Evolutionary conservation across 1,140 invertebrate genomes (phyloP), one percentile per base, ranked within the genome.

Genomic region (Philotrypesis tridentata): DNA sequence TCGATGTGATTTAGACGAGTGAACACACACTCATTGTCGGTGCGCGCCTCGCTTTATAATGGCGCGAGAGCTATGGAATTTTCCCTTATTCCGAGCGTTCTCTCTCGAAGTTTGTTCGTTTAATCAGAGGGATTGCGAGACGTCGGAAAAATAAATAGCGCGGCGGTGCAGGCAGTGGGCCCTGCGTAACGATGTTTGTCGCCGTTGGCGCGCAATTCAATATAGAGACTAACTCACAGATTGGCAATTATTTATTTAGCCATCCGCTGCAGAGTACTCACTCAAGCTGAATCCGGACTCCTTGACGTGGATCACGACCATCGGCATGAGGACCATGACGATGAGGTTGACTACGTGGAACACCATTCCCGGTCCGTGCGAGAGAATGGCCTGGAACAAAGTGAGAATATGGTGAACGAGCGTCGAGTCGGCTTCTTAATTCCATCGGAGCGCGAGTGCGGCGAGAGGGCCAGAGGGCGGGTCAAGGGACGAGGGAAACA

Each of bases 301-400:
- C 89, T 95, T 96, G 14, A 95, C 92, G 89, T 96, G 94, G 71
- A 97, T 95, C 14, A 95, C 93, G 37, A 96, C 93, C 87, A 97
- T 96, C 40, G 97, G 96, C 85, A 97, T 92, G 76, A 95, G 91
- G 27, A 97, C 94, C 85, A 96, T 92, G 65, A 95, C 93, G 63
- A 95, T 88, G 73, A 98, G 93, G 91, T 98, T 98, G 43, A 93
- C 88, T 74, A 96, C 93, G 89, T 97, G 96, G 84, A 94, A 93
- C 63, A 93, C 89, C 87, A 95, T 93, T n/a, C 96, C 96, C 73
- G 94, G 87, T 65, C 91, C 93, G 85, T 94, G 92, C 67, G 94
- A 90, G 84, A 97, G 92, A 67, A 96, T 94, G 92, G 95, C 94
- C 96, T 96, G 90, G 68, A 94, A 94, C 82, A 84, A 87, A 67